These are phyloP conservation scores for Urocolius indicus DNA, from an alignment of 2,113 vertebrate genomes.

Conservation along the genomic window DNA sequence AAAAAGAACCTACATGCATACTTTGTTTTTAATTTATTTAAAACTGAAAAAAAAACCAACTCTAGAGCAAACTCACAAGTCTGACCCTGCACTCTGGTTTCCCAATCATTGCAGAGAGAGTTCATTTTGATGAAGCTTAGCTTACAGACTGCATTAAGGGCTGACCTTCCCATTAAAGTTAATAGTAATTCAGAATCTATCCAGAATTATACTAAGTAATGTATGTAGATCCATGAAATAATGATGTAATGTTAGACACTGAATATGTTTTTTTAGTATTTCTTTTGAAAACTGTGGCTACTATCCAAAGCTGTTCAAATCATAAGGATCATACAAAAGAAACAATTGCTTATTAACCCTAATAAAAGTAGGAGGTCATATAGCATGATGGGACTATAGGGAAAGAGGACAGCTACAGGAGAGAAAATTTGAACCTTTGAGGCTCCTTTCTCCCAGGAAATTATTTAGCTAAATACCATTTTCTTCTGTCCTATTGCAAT, in stretches of 20 bases:
- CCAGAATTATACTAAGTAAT: not conserved
- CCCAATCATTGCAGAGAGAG: not conserved
- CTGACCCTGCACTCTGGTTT: not conserved
- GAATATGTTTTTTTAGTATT: not conserved
- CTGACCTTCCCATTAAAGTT: not conserved
- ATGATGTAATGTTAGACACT: not conserved
- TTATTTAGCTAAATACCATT: not conserved
- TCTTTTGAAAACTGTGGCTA: not conserved
- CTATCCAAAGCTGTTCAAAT: not conserved
- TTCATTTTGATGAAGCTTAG: not conserved
- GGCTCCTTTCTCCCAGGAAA: not conserved
- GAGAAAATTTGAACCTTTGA: not conserved
- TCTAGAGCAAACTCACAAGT: not conserved
- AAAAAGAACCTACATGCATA: not conserved
- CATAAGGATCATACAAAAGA: not conserved
- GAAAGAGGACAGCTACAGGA: not conserved
- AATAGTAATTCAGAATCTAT: not conserved
- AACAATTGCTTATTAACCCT: not conserved
- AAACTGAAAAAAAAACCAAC: not conserved
- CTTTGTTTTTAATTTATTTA: not conserved
- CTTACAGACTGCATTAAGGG: not conserved
- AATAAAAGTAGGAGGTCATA: not conserved
- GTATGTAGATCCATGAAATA: not conserved
- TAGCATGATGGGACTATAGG: not conserved
- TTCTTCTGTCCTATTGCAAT: not conserved